Evolutionary conservation across 2,797 vertebrate species (phyloP).

Genomic region (Typhlichthys subterraneus): DNA sequence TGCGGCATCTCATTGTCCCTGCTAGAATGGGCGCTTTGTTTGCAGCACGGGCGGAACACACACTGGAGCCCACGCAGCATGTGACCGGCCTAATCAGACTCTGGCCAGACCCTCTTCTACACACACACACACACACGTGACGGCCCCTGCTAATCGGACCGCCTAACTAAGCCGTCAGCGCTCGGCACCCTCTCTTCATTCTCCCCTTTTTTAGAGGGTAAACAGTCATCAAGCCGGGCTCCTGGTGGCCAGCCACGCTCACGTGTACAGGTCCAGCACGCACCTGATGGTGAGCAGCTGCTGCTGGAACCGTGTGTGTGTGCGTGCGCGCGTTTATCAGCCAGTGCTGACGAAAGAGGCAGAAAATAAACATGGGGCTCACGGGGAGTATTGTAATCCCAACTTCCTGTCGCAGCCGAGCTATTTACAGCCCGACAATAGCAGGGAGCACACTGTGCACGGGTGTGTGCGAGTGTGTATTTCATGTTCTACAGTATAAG

Average conservation of each 20-base stretch:
- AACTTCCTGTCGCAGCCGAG: constrained; percentile 77
- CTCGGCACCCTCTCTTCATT: constrained; percentile 42
- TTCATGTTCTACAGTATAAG: too few relatives aligned
- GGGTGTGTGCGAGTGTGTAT: background rate
- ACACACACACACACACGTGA: constrained; percentile 29
- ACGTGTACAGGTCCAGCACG: constrained; percentile 36
- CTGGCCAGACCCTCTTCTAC: constrained; percentile 41
- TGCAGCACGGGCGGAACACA: constrained; percentile 39
- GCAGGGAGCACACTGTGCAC: background rate
- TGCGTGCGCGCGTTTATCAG: constrained; percentile 46
- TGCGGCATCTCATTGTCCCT: constrained; percentile 60
- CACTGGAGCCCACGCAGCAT: constrained; percentile 48
- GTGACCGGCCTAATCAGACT: constrained; percentile 50
- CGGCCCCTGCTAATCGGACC: constrained; percentile 36
- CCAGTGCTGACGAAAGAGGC: constrained; percentile 70
- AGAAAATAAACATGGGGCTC: constrained; percentile 67
- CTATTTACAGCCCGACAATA: constrained; percentile 76
- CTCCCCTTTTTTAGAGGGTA: constrained; percentile 44
- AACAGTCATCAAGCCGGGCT: constrained; percentile 43
- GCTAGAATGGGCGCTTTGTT: constrained; percentile 71
- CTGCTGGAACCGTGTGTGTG: constrained; percentile 35
- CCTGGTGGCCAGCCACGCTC: constrained; percentile 36
- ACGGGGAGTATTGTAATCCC: constrained; percentile 75
- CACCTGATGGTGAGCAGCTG: constrained; percentile 60
- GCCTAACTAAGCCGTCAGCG: constrained; percentile 22